Evolutionary conservation across 2,113 vertebrate species (phyloP).

Genomic region (Ornithorhynchus anatinus): DNA sequence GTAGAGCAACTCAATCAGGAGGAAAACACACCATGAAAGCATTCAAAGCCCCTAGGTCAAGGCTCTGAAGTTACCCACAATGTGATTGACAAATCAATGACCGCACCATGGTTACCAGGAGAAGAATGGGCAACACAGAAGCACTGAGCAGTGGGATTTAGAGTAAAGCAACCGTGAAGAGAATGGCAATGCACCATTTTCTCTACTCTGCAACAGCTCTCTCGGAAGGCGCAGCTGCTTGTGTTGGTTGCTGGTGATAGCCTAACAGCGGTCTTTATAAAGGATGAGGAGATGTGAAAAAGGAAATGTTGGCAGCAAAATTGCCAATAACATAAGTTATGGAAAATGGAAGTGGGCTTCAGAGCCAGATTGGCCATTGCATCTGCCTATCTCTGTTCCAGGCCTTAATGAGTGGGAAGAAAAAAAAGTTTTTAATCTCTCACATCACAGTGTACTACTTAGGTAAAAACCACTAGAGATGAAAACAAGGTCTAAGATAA

Average conservation of each 20-base stretch:
- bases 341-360: conserved; percentile 2
- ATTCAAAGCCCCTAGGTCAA: conserved; percentile 67
- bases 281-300: conserved; percentile 3
- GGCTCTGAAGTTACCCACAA: conserved; percentile 72
- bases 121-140: conserved; percentile 61
- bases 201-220: conserved; percentile 57
- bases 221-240: conserved; percentile 60
- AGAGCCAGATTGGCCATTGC: too few species aligned
- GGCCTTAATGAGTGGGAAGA: too few species aligned
- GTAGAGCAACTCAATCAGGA: conserved; percentile 68
- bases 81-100: conserved; percentile 67
- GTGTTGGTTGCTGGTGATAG: conserved; percentile 50
- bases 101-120: conserved; percentile 61
- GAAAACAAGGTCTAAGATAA: too few species aligned
- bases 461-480: too few species aligned
- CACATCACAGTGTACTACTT: too few species aligned
- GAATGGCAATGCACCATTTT: conserved; percentile 73
- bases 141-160: conserved; percentile 56
- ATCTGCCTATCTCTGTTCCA: too few species aligned
- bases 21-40: conserved; percentile 69
- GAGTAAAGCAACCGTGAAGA: conserved; percentile 58
- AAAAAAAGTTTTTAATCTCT: too few species aligned
- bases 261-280: conserved; percentile 17
- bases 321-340: neutral
- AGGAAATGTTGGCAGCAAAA: neutral